Conservation (phyloP, 2,113 vertebrate genomes). For the Larimichthys crocea region DNA sequence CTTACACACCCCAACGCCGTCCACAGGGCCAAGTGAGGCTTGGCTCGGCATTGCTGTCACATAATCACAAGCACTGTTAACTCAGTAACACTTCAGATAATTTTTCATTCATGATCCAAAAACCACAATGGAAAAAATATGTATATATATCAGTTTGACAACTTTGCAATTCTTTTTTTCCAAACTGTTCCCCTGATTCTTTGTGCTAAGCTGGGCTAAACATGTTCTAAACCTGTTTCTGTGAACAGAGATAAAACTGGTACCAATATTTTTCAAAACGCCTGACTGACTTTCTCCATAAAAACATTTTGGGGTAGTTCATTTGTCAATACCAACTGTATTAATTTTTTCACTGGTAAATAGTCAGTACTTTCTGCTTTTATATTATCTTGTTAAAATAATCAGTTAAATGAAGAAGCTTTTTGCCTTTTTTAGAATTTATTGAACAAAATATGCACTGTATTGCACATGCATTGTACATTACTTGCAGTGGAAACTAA, state of each 20-base stretch:
- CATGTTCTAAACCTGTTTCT: background rate
- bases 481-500: background rate
- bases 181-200: background rate
- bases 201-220: background rate
- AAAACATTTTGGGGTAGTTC: background rate
- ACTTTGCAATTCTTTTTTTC: background rate
- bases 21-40: background rate
- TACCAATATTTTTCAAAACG: background rate
- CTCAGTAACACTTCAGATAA: background rate
- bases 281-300: background rate
- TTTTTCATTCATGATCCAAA: background rate
- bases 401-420: too few species aligned
- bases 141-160: background rate
- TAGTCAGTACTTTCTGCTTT: background rate
- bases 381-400: background rate
- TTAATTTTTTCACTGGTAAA: background rate
- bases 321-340: background rate
- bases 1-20: background rate
- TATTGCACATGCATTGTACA: background rate
- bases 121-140: background rate
- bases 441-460: background rate
- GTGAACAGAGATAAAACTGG: background rate
- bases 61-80: slow-evolving; percentile 8
- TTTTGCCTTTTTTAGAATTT: background rate
- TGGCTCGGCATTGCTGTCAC: slow-evolving; percentile 8